These are phyloP conservation scores for Cremastinae sp. DNA, from an alignment of 2,888 invertebrate genomes.

Conservation along the genomic window DNA sequence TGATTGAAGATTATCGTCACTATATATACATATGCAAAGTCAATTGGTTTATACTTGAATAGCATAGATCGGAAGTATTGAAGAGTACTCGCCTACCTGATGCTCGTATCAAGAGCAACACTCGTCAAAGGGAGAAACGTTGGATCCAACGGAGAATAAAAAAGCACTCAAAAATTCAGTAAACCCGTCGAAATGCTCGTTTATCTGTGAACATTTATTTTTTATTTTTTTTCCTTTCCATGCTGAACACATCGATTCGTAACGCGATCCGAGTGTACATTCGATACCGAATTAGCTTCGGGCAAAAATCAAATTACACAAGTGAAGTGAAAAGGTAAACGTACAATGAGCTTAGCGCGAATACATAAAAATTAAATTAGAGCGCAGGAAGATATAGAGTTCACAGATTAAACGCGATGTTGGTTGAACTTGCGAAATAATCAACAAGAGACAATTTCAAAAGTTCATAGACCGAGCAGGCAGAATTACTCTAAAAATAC, in stretches of 20 bases:
- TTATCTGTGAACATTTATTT: neutral
- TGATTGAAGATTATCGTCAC: neutral
- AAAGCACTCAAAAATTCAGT: neutral
- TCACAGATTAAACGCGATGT: too few relatives aligned
- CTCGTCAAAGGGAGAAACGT: slow-evolving; percentile 19
- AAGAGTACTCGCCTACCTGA: slow-evolving; percentile 13
- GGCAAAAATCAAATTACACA: slow-evolving; percentile 18
- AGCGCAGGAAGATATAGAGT: too few relatives aligned
- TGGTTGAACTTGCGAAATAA: too few relatives aligned
- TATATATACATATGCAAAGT: neutral
- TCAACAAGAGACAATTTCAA: too few relatives aligned
- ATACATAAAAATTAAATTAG: too few relatives aligned
- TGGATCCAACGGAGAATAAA: neutral
- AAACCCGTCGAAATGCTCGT: neutral
- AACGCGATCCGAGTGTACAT: slow-evolving; percentile 4
- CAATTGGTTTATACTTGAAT: neutral
- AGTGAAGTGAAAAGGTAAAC: neutral
- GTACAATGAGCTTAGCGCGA: too few relatives aligned
- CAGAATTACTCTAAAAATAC: too few relatives aligned
- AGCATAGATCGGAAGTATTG: neutral
- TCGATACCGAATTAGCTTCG: neutral
- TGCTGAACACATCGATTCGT: slow-evolving; percentile 3
- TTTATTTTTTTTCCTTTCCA: too few relatives aligned
- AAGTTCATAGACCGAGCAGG: too few relatives aligned
- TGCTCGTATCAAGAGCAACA: slow-evolving; percentile 19